Conservation (phyloP, 2,888 invertebrate species). For the Phaonia tiefii region DNA sequence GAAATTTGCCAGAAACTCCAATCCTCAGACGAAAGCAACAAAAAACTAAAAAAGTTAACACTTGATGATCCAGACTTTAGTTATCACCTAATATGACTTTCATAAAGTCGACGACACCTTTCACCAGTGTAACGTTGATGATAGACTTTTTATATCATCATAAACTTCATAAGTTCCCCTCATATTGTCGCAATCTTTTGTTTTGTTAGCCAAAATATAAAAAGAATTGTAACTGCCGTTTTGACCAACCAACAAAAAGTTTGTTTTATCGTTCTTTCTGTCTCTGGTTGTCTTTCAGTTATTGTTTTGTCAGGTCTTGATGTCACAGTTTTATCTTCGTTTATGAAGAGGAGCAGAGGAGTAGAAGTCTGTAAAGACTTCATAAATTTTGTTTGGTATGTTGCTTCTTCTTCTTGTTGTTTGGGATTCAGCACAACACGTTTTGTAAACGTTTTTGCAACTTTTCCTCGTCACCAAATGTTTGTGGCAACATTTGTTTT, state of each 20-base stretch:
- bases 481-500: too few species aligned
- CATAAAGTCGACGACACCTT: too few species aligned
- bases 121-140: too few species aligned
- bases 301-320: constrained; percentile 55
- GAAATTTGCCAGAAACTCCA: too few species aligned
- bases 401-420: constrained; percentile 8
- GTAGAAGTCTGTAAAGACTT: constrained; percentile 25
- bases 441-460: constrained; percentile 10
- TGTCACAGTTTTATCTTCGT: constrained; percentile 41
- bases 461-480: not conserved
- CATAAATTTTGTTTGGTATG: constrained; percentile 41
- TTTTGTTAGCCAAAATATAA: constrained; percentile 31
- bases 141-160: too few species aligned
- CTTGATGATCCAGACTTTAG: too few species aligned
- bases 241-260: constrained; percentile 12
- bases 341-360: constrained; percentile 32
- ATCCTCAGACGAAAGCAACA: too few species aligned
- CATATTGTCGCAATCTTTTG: not conserved
- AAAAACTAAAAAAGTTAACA: too few species aligned
- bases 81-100: too few species aligned
- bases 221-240: constrained; percentile 23
- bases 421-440: constrained; percentile 23
- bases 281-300: constrained; percentile 4
- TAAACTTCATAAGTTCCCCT: too few species aligned
- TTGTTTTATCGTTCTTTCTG: not conserved